Evolutionary conservation across 2,888 invertebrate genomes (phyloP), one percentile per base, ranked within the genome.

Genomic region (Heliothis peltigera): DNA sequence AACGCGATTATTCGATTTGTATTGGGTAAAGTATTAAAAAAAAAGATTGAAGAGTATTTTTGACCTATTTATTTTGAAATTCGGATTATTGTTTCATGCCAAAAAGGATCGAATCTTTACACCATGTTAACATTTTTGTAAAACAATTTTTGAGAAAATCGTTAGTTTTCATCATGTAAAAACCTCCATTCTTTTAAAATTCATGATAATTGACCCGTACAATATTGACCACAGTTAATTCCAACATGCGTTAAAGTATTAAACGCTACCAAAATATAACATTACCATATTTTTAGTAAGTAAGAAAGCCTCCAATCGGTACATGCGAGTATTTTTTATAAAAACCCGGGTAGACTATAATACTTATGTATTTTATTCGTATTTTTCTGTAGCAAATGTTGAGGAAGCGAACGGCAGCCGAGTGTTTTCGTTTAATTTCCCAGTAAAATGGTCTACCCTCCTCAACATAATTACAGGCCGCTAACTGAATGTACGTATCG

Each of bases 371-470:
- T 66, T 64, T 61, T 62, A 73, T 69, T 69, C 74, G 70, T 78
- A 77, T 84, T 84, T 84, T 84, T 80, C 70, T 64, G 71, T 78
- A 53, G 68, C 79, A 64, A 79, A 68, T 64, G 64, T 77, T 58
- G 60, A 64, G 74, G 78, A 75, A 77, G 64, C 77, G 75, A 81
- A 83, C 81, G 82, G 79, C 81, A 75, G 79, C 75, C 85, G 83
- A 87, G 89, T 92, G 92, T 92, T 93, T 92, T 93, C 92, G 79
- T 93, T 93, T 91, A 89, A 93, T 93, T 92, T 92, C 88, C 88
- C 86, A 85, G 87, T 84, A 81, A 92, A 92, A 91, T 89, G 89
- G 88, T 85, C 85, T 86, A 80, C 88, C 87, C 89, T 90, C 89
- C 86, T 88, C 88, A 87, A 87, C 88, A 85, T 91, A 92, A 93